Percentiles rank a stretch among this genome's conserved stretches.
Conservation (phyloP, 2,797 vertebrate genomes). For the Sebastes flavidus region DNA sequence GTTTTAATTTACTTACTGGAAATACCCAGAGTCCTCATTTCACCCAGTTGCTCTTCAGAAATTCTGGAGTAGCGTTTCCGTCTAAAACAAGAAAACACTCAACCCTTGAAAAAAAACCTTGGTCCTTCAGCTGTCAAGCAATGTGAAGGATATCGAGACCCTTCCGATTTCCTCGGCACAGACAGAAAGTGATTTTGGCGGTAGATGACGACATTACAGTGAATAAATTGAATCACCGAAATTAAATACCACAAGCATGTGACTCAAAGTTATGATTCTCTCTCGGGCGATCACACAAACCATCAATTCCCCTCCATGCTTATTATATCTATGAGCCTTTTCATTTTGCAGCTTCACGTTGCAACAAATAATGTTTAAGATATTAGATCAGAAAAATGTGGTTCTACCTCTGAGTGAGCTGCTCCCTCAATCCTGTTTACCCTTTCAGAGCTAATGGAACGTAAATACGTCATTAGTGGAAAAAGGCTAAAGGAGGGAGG, state of each 20-base stretch:
- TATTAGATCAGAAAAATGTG: conserved; percentile 55
- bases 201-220: conserved; percentile 48
- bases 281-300: conserved; percentile 50
- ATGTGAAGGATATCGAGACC: conserved; percentile 18
- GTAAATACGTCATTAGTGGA: conserved; percentile 55
- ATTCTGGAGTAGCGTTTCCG: background rate
- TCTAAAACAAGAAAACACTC: background rate
- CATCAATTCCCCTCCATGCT: conserved; percentile 50
- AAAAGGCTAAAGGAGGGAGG: conserved; percentile 17
- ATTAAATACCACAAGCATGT: conserved; percentile 51
- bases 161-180: conserved; percentile 3
- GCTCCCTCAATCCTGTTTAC: conserved; percentile 51
- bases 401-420: conserved; percentile 30
- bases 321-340: conserved; percentile 58
- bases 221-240: conserved; percentile 57
- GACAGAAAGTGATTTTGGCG: conserved; percentile 19
- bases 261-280: conserved; percentile 53
- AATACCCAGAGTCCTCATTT: conserved; percentile 1
- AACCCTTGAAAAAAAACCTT: background rate
- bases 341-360: conserved; percentile 52
- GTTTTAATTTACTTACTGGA: conserved; percentile 8
- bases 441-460: conserved; percentile 58
- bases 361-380: conserved; percentile 49
- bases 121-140: conserved; percentile 32
- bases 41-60: background rate